Evolutionary conservation across 2,113 vertebrate species (phyloP), one percentile per base, ranked within the genome.

Genomic region (Chrysochloris asiatica): DNA sequence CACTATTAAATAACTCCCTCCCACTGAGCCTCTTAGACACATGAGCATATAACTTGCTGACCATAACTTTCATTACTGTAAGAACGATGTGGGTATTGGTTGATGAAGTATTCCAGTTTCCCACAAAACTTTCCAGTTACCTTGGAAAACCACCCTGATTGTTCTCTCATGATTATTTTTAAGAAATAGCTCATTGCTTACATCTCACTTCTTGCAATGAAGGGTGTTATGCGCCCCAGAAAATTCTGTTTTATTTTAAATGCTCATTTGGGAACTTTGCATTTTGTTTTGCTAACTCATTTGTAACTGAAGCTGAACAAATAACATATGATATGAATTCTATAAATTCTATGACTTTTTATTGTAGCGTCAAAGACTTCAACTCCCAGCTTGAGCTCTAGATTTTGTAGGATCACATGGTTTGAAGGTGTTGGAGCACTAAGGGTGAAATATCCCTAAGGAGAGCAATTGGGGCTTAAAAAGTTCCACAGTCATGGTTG

Each of bases 201-300:
- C 24, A 83, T 79, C 67, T 86, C 30, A 33, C n/a, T 86, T 93
- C 79, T 88, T 88, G 36, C 59, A 71, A 52, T 33, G 52, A 67
- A 94, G 86, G 59, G 52, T 92, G 71, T 45, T 80, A 24, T 48
- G 33, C 67, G 86, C 72, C 36, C 61, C 83, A 38, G 36, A 86
- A 95, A 90, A 91, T 83, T 92, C 94, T 96, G 90, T 95, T 95
- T 96, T 93, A 81, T 86, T 90, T 95, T 92, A 96, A 96, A 90
- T 86, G 88, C 93, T 95, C 94, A 95, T 47, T 86, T 92, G 95
- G 92, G 94, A 94, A 96, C 88, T 54, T 93, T 94, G 92, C 93
- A 95, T 88, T 92, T 89, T 92, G 83, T 95, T 95, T 96, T 90
- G 92, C 90, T 90, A 90, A 96, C 92, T 95, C 93, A 93, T 94